Evolutionary conservation across 2,888 invertebrate species (phyloP).

Genomic region (Chloroclysta siterata): DNA sequence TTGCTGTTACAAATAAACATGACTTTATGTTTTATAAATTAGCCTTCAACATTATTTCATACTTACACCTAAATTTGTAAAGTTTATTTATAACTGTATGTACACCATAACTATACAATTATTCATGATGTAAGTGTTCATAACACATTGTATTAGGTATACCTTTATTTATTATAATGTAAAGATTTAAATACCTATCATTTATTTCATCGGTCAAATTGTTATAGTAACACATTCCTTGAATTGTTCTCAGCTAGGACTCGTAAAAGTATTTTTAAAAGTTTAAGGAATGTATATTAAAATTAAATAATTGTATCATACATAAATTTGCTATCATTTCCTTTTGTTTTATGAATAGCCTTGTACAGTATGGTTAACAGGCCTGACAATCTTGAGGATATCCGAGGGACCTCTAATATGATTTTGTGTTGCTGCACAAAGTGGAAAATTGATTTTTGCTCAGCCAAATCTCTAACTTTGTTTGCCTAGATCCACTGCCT

Average conservation of each 20-base stretch:
- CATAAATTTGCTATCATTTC: constrained; percentile 46
- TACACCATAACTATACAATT: constrained; percentile 51
- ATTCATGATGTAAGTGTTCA: constrained; percentile 56
- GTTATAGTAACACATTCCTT: constrained; percentile 75
- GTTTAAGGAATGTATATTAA: constrained; percentile 79
- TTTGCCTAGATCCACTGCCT: too few relatives aligned
- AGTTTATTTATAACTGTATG: constrained; percentile 50
- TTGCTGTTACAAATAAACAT: constrained; percentile 74
- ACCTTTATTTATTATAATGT: constrained; percentile 43
- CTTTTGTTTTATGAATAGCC: constrained; percentile 6
- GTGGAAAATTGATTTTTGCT: too few relatives aligned
- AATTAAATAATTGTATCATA: constrained; percentile 71
- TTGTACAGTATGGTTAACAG: background rate
- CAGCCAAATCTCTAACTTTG: too few relatives aligned
- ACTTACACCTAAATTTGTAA: constrained; percentile 49
- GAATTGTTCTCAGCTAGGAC: constrained; percentile 54
- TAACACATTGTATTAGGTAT: constrained; percentile 51
- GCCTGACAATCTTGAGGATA: too few relatives aligned
- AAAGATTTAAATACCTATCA: constrained; percentile 40
- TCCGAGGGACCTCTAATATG: too few relatives aligned
- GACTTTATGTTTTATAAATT: constrained; percentile 68
- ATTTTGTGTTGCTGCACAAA: too few relatives aligned
- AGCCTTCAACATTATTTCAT: constrained; percentile 66
- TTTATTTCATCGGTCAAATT: constrained; percentile 43
- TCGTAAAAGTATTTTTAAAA: constrained; percentile 50